Evolutionary conservation across 2,888 invertebrate genomes (phyloP).

Genomic region (Strigamia transsilvanica): DNA sequence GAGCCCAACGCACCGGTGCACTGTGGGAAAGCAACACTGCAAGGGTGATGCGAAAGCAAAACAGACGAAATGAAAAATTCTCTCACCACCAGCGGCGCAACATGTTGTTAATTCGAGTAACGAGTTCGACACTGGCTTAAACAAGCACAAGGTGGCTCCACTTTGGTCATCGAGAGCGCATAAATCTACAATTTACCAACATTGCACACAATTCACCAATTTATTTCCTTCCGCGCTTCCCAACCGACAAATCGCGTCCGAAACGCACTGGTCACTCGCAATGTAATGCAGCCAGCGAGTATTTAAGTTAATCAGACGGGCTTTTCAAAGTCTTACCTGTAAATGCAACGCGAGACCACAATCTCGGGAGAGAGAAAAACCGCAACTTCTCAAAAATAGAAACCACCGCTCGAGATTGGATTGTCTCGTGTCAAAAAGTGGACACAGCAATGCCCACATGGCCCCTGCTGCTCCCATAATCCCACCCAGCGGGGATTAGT

Average conservation of each 20-base stretch:
- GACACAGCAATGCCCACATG: slow-evolving; percentile 22
- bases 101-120: slow-evolving; percentile 46
- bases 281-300: not conserved
- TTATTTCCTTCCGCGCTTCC: too few species aligned
- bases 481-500: slow-evolving; percentile 22
- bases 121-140: not conserved
- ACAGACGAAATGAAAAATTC: slow-evolving; percentile 34
- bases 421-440: slow-evolving; percentile 32
- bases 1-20: slow-evolving; percentile 14
- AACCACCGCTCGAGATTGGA: not conserved
- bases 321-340: slow-evolving; percentile 37
- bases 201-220: too few species aligned
- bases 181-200: not conserved
- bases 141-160: not conserved
- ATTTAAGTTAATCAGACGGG: slow-evolving; percentile 38
- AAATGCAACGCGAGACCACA: slow-evolving; percentile 29
- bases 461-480: not conserved
- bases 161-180: not conserved
- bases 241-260: too few species aligned
- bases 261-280: not conserved
- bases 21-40: not conserved
- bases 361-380: slow-evolving; percentile 20
- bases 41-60: slow-evolving; percentile 1
- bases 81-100: slow-evolving; percentile 31
- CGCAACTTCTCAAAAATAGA: not conserved